Evolutionary conservation across 2,888 invertebrate genomes (phyloP), one percentile per base, ranked within the genome.

Genomic region (Cataglyphis altisquamis): DNA sequence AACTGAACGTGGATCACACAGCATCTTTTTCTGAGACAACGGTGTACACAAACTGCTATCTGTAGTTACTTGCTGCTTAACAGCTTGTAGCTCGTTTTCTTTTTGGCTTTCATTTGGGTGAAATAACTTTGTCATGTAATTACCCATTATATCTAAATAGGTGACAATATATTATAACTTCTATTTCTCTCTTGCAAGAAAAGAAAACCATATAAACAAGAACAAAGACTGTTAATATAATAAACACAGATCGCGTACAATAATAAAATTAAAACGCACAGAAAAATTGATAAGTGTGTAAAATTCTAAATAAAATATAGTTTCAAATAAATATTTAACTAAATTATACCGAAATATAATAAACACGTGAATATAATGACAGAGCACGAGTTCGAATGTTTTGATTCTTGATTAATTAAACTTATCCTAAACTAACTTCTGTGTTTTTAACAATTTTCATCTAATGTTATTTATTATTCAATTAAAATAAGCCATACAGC

Each of bases 1-100:
- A 32, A 90, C 88, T n/a, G 93, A 93, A 82, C 93, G 90, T 8
- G 93, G 93, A 89, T 93, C 93, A 36, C 75, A 72, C 12, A 88
- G 21, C 12, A 91, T 57, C 66, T 83, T 89, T 85, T 80, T 88
- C 21, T 85, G 87, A n/a, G 78, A 60, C 39, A 86, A 68, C 10
- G 93, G 92, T n/a, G 93, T 93, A 21, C 82, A 87, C 48, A 88
- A 63, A 66, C 41, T 72, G 1, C 82, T 67, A 12, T 87, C 83
- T 45, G 32, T 5, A 32, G n/a, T 8, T n/a, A 0, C 29, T 29
- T 62, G 32, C 10, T 86, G 41, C 1, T 1, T 67, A 5, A 25
- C 1, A 12, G 39, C 0, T n/a, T 62, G 21, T 25, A 45, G 29
- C 55, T 88, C 88, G 70, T 88, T 87, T 45, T 82, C 82, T n/a